Base-by-base conservation (phyloP, 2,888 invertebrate genomes). In the Pinctada fucata region DNA sequence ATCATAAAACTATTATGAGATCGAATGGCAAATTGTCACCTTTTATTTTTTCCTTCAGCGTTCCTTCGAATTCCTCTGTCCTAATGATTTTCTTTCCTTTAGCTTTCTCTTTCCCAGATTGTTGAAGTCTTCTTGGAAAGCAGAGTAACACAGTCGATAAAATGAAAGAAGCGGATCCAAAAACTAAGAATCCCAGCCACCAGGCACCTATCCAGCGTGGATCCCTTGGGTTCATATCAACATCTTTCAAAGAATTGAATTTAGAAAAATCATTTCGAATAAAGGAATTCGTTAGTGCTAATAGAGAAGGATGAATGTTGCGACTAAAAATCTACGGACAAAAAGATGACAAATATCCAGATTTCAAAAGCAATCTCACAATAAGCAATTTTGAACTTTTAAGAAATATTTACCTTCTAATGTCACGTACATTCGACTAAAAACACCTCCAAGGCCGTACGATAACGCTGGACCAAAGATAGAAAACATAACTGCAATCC, bases 381-480 rank as follows among this genome's bases (percentile, higher is more conserved):
- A 31, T 31, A 31, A 31, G 31, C 31, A 31, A 31, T 31, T 31
- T 31, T 31, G 31, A 31, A 31, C 31, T 31, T 31, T 31, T 31
- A 31, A 31, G 31, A 31, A 31, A 31, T 31, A 31, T 31, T 31
- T 79, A 87, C 87, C 82, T 82, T 86, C 85, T 51, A 86, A 67
- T 8, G 85, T 86, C 10, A 86, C 85, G 58, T 85, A 84, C 10
- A 85, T 79, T 47, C 69, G 80, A 71, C 82, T 85, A 79, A 85
- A 85, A 2, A 83, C 69, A 6, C 85, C 84, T 13, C 86, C 86
- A 5, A 85, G 79, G 10, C 81, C 83, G 67, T 80, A 85, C 6
- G 84, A 82, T 8, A 86, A 52, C 10, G 84, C 85, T 1, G 86
- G 85, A 13, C 86, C 86, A 66, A 84, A 83, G 31, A 85, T 83